Base-by-base conservation (phyloP, 2,888 invertebrate species). In the Ferdinandea cuprea region DNA sequence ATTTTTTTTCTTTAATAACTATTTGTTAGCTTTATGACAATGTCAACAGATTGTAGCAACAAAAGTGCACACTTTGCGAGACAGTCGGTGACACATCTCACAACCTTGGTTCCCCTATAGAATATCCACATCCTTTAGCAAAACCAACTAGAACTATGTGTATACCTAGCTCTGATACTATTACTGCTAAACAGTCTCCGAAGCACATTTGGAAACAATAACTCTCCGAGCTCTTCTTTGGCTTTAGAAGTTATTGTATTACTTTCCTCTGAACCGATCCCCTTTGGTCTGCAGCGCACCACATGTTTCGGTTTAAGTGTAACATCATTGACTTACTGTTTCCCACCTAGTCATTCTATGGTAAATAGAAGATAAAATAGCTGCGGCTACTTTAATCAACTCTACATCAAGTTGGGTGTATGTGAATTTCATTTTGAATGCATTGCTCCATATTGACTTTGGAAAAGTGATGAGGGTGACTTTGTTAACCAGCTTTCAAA, bases 381-480 rank as follows among this genome's bases (percentile, higher is more conserved):
- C 72, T 83, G 81, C 54, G 77, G 78, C 77, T 66, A 72, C 66
- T 83, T 78, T 81, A 78, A 83, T 83, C 66, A 83, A 78, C 61
- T 78, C 77, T 32, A 37, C 56, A 48, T 21, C 30, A 46, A n/a
- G 54, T 46, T 73, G 11, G 68, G n/a, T 44, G 58, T 69, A 59
- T 72, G 66, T 54, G 66, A 65, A 78, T 66, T 81, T 56, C 78
- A 78, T 52, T 72, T 66, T 66, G 54, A 83, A 78, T 83, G 72
- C 81, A 78, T 83, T 66, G 66, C 65, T 44, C 72, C 56, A 37
- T 63, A 83, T 78, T 83, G 81, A 83, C 71, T 83, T 77, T 83
- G 59, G 46, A 46, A 65, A 72, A 50, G 59, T 65, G 68, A 76
- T 76, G 77, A 58, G 77, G 80, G 76, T 81, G 80, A 81, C 76